Conservation (phyloP, 2,113 vertebrate species). For the Rattus norvegicus region DNA sequence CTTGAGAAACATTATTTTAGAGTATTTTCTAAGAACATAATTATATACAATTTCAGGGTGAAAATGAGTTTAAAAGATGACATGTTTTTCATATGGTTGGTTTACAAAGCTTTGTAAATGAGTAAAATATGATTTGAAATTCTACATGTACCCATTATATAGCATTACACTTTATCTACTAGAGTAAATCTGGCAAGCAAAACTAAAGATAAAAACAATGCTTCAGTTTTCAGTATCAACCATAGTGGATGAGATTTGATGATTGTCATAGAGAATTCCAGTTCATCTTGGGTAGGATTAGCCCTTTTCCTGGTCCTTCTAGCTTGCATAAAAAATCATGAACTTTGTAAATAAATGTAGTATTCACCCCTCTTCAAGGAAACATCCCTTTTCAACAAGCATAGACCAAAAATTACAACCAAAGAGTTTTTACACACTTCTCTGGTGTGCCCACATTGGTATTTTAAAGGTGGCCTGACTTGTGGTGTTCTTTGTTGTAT, state of each 20-base stretch:
- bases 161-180: neutral
- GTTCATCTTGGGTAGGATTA: neutral
- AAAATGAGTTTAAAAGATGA: neutral
- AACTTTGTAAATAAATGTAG: neutral
- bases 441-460: too few relatives aligned
- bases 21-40: neutral
- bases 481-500: too few relatives aligned
- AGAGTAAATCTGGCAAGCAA: neutral
- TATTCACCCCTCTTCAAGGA: neutral
- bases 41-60: neutral
- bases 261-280: neutral
- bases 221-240: neutral
- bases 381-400: neutral
- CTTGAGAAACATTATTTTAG: neutral
- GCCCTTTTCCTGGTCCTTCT: neutral
- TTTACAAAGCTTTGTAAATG: neutral
- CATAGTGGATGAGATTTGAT: rapidly evolving
- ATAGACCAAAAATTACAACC: neutral
- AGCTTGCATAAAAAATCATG: neutral
- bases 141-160: neutral
- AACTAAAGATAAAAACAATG: neutral
- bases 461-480: too few relatives aligned
- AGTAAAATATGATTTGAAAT: neutral
- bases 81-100: neutral
- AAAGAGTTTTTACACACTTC: neutral